These are phyloP conservation scores for Lindbergichthys nudifrons DNA, from an alignment of 2,797 vertebrate genomes.

Conservation along the genomic window DNA sequence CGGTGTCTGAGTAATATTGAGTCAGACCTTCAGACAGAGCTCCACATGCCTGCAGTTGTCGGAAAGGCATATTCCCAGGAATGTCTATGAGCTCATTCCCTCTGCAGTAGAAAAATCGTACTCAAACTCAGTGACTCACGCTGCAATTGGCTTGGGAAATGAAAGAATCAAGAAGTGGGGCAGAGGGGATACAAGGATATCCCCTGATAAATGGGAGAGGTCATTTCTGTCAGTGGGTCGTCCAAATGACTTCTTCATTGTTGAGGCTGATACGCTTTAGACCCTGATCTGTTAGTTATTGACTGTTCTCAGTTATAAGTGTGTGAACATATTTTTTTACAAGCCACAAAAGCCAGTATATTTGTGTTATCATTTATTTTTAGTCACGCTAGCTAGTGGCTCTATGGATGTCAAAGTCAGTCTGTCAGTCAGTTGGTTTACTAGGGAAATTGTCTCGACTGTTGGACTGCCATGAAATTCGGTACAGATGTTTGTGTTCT, in stretches of 20 bases:
- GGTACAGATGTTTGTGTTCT: too few species aligned
- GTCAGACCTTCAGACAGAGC: constrained; percentile 61
- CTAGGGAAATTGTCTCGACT: not conserved
- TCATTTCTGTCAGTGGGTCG: constrained; percentile 22
- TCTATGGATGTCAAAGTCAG: not conserved
- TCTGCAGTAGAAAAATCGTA: constrained; percentile 32
- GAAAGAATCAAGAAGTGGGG: constrained; percentile 43
- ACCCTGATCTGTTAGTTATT: constrained; percentile 24
- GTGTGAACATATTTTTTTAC: constrained; percentile 12
- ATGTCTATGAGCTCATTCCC: constrained; percentile 73
- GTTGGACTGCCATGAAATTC: not conserved
- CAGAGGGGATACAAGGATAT: constrained; percentile 49
- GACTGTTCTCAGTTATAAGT: constrained; percentile 6
- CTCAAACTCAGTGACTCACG: constrained; percentile 51
- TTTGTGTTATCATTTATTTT: constrained; percentile 16
- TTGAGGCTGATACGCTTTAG: constrained; percentile 5
- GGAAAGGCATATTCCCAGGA: constrained; percentile 58
- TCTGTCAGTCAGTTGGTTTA: too few species aligned
- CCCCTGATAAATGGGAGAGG: constrained; percentile 44
- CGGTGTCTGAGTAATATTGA: constrained; percentile 61
- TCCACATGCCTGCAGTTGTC: constrained; percentile 52
- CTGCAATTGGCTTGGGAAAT: constrained; percentile 56
- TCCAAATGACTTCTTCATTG: constrained; percentile 27
- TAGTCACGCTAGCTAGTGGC: not conserved
- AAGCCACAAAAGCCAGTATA: not conserved